A percentile compares a stretch with the other conserved stretches of the same genome.
Evolutionary conservation across 1,140 invertebrate species (phyloP).

Genomic region (Gonioctena quinquepunctata): DNA sequence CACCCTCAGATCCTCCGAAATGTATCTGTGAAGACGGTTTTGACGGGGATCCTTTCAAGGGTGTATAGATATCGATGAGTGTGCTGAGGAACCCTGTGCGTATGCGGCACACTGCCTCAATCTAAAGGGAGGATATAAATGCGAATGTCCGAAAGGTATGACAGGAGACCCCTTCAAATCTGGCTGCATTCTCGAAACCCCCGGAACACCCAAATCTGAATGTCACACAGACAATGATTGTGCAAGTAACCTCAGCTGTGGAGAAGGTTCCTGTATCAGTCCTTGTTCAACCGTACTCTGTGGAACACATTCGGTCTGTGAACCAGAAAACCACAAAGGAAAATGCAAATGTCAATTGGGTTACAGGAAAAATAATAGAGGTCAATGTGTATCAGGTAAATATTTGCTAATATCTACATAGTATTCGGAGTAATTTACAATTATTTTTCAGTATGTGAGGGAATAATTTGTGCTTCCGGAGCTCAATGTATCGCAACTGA

Average conservation of each 20-base stretch:
- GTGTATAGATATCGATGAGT: conserved; percentile 85
- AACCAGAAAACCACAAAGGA: conserved; percentile 84
- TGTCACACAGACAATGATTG: conserved; percentile 78
- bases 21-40: conserved; percentile 86
- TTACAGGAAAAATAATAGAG: conserved; percentile 73
- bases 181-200: conserved; percentile 68
- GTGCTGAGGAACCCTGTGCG: conserved; percentile 76
- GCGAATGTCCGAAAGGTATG: conserved; percentile 80
- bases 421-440: too few species aligned
- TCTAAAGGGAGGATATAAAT: conserved; percentile 81
- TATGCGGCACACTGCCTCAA: conserved; percentile 86
- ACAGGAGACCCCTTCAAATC: conserved; percentile 81
- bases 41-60: conserved; percentile 81
- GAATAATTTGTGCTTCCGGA: conserved; percentile 77
- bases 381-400: conserved; percentile 80
- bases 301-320: conserved; percentile 83
- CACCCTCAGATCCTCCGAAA: conserved; percentile 83
- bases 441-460: conserved; percentile 75
- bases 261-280: conserved; percentile 76
- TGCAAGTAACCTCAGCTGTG: conserved; percentile 76
- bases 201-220: conserved; percentile 58
- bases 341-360: conserved; percentile 86
- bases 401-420: conserved; percentile 9
- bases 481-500: conserved; percentile 87
- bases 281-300: conserved; percentile 79